phyloP scores from a whole-genome alignment of 2,797 vertebrate genomes.

The Helicolenus hilgendorfi region DNA sequence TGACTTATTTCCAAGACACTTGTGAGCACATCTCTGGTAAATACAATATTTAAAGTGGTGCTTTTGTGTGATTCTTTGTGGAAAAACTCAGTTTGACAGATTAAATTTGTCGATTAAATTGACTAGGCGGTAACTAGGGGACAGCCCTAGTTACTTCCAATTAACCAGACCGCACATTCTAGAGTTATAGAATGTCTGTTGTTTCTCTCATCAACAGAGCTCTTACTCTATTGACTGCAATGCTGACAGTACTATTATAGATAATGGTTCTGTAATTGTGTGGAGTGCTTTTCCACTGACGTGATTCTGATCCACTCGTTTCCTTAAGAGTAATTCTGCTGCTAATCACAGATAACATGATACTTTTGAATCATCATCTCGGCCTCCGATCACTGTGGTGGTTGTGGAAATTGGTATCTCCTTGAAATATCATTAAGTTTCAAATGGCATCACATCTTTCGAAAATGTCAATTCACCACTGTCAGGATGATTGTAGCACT shows the following conservation, averaged over 20 bases:
- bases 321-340: slow-evolving; percentile 29
- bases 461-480: not conserved
- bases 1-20: no score
- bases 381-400: not conserved
- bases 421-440: not conserved
- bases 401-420: not conserved
- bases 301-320: slow-evolving; percentile 16
- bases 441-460: not conserved
- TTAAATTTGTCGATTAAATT: no score
- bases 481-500: not conserved
- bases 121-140: no score
- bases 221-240: not conserved
- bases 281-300: slow-evolving; percentile 42
- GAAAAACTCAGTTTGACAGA: no score
- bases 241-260: slow-evolving; percentile 3
- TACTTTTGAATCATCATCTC: not conserved
- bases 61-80: no score
- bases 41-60: no score
- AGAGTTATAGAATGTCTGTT: not conserved
- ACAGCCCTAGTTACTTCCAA: not conserved
- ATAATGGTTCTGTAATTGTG: slow-evolving; percentile 53
- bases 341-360: slow-evolving; percentile 11
- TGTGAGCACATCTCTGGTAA: no score
- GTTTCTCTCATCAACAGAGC: not conserved
- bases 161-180: not conserved